phyloP scores from a whole-genome alignment of 2,888 invertebrate species.

The Mallateleia sp. region DNA sequence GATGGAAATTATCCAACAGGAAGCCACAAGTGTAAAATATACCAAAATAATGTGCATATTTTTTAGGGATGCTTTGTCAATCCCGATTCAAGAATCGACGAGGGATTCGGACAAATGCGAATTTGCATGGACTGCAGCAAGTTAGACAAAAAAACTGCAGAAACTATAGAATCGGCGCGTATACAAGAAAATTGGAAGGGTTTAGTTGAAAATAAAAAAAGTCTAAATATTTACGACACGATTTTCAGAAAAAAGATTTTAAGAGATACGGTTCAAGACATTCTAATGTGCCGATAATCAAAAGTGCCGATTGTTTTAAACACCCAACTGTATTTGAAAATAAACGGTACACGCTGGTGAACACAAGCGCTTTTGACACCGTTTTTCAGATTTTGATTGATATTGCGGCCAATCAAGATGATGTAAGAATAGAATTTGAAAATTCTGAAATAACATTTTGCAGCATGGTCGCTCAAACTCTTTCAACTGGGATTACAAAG shows the following conservation, averaged over 20 bases:
- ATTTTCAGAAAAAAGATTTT: background rate
- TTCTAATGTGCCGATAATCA: background rate
- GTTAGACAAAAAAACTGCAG: background rate
- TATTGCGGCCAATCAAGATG: constrained; percentile 4
- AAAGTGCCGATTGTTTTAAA: background rate
- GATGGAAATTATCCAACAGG: constrained; percentile 11
- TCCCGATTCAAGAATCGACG: background rate
- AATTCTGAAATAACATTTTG: too few relatives aligned
- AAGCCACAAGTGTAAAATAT: background rate
- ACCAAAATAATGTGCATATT: background rate
- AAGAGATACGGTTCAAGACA: constrained; percentile 9
- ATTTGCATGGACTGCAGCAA: constrained; percentile 10
- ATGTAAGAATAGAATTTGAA: too few relatives aligned
- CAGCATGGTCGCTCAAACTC: too few relatives aligned
- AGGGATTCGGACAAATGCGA: constrained; percentile 6
- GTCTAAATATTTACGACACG: constrained; percentile 1
- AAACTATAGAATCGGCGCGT: background rate
- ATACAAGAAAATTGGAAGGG: background rate
- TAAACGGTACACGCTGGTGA: background rate
- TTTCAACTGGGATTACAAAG: too few relatives aligned
- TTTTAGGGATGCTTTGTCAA: constrained; percentile 11
- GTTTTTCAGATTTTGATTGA: background rate
- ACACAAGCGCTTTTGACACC: background rate
- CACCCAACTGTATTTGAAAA: background rate
- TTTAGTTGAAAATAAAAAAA: background rate